A percentile compares a stretch with the other conserved stretches of the same genome.
phyloP scores from a whole-genome alignment of 2,113 vertebrate genomes.

The Psettodes erumei region DNA sequence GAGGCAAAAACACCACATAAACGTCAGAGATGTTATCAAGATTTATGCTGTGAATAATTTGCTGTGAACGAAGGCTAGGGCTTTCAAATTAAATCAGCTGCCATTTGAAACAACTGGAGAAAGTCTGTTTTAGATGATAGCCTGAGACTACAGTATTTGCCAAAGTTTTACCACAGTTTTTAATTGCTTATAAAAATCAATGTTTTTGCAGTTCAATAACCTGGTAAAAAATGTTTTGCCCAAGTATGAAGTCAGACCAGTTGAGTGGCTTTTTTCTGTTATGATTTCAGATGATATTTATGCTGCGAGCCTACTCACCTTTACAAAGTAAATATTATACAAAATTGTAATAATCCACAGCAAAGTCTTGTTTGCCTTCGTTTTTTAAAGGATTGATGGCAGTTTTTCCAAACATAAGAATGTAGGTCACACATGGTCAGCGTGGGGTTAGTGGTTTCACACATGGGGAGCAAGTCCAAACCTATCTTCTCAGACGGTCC shows the following conservation, averaged over 20 bases:
- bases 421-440: conserved; percentile 46
- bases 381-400: background rate
- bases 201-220: too few species aligned
- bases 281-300: background rate
- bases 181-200: too few species aligned
- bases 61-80: background rate
- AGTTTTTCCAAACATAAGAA: conserved; percentile 16
- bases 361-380: background rate
- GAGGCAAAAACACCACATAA: conserved; percentile 13
- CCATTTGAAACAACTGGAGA: background rate
- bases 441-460: conserved; percentile 13
- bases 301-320: background rate
- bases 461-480: background rate
- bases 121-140: background rate
- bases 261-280: background rate
- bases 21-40: conserved; percentile 18
- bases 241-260: background rate
- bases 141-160: background rate
- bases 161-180: background rate
- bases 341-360: background rate
- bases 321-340: background rate
- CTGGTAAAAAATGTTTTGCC: background rate
- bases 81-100: conserved; percentile 10
- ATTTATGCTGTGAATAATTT: conserved; percentile 30
- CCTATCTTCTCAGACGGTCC: background rate